Percentiles rank a stretch among this genome's conserved stretches.
Evolutionary conservation across 1,140 invertebrate genomes (phyloP).

Genomic region (Schlechtendalia chinensis): DNA sequence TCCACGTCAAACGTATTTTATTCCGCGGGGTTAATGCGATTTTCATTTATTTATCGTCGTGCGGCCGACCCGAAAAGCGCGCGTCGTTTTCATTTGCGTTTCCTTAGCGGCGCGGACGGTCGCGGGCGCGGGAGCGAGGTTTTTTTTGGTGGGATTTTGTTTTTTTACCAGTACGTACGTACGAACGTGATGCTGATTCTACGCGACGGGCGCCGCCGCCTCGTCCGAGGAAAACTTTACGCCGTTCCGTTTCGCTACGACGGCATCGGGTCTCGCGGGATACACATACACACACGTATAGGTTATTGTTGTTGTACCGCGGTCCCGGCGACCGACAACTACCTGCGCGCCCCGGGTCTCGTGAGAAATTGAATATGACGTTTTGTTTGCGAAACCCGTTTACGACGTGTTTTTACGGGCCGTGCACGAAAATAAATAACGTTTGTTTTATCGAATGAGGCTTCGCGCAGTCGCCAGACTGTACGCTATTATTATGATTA

Average conservation of each 20-base stretch:
- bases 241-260: background rate
- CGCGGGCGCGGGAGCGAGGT: too few relatives aligned
- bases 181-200: background rate
- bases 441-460: background rate
- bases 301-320: too few relatives aligned
- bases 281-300: background rate
- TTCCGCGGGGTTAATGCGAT: constrained; percentile 36
- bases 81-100: constrained; percentile 15
- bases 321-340: background rate
- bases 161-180: too few relatives aligned
- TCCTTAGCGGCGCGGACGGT: too few relatives aligned
- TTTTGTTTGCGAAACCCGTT: background rate
- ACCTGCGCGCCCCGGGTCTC: background rate
- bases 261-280: background rate
- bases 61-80: background rate
- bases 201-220: background rate
- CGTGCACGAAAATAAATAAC: background rate
- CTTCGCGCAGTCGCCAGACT: background rate
- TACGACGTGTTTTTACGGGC: background rate
- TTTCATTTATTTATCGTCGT: constrained; percentile 40
- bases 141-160: background rate
- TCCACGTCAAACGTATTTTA: constrained; percentile 35
- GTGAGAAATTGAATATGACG: constrained; percentile 1
- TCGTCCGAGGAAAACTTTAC: background rate
- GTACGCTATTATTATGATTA: background rate